These are phyloP conservation scores for Trissolcus japonicus DNA, from an alignment of 2,888 invertebrate species.

Conservation along the genomic window DNA sequence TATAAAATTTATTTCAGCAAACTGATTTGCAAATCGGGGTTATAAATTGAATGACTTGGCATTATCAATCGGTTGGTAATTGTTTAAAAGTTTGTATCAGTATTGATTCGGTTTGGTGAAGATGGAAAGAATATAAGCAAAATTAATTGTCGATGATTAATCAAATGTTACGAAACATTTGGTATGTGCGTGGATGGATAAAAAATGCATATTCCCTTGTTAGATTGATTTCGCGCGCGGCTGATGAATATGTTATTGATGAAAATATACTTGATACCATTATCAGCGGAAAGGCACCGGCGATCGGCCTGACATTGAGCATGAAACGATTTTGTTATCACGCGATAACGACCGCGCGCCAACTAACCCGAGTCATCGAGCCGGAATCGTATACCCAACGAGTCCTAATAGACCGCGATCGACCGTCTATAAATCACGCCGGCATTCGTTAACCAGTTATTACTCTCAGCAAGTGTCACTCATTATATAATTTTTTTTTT, in stretches of 20 bases:
- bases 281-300: slow-evolving; percentile 38
- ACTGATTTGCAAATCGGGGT: too few species aligned
- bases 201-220: slow-evolving; percentile 8
- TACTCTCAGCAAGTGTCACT: slow-evolving; percentile 57
- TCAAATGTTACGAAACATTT: slow-evolving; percentile 22
- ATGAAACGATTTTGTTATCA: slow-evolving; percentile 54
- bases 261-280: slow-evolving; percentile 38
- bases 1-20: too few species aligned
- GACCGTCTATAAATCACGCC: slow-evolving; percentile 62
- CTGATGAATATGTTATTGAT: slow-evolving; percentile 23
- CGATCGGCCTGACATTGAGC: slow-evolving; percentile 54
- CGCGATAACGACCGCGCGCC: slow-evolving; percentile 51
- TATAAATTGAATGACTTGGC: too few species aligned
- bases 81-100: too few species aligned
- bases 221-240: slow-evolving; percentile 20
- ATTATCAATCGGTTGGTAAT: too few species aligned
- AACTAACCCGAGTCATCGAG: slow-evolving; percentile 48
- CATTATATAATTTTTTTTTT: slow-evolving; percentile 24
- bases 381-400: slow-evolving; percentile 55
- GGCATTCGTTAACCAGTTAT: slow-evolving; percentile 65
- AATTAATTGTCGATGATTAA: slow-evolving; percentile 3
- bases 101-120: too few species aligned
- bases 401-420: slow-evolving; percentile 60
- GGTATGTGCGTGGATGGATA: not conserved
- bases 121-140: too few species aligned